Base-by-base conservation (phyloP, 1,140 invertebrate species). In the Lethrus apterus region DNA sequence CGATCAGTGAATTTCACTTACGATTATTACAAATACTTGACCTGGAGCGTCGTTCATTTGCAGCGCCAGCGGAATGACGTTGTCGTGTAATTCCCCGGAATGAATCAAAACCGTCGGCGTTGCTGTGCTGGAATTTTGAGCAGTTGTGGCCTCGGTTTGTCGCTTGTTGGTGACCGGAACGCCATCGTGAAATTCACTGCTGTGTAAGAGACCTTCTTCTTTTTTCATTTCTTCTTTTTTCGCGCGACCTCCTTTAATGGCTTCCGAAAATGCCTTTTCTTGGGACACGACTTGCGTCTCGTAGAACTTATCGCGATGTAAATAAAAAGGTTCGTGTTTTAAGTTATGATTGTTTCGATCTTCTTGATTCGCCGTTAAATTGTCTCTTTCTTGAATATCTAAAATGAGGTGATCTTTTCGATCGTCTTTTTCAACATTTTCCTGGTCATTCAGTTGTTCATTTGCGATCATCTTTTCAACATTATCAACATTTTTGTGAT, bases 21-120 rank as follows among this genome's bases (percentile, higher is more conserved):
- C 63, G 56, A 66, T 66, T 51, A 66, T 66, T 54, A 66, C 57
- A 66, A 57, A 66, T 66, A 66, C 63, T 66, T 63, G 63, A 66
- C 63, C 63, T 66, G 63, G 57, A 41, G 33, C 48, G 35, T 55
- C 45, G 31, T 52, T 54, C 40, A 54, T 50, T 14, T 54, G 48
- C 23, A 50, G 45, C n/a, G 43, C 44, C 34, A 54, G 14, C n/a
- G 52, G 52, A 10, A 57, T 41, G 8, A 54, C 36, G 17, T 42
- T 52, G 32, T 59, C 57, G 40, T 57, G 51, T 14, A 59, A 48
- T 45, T 59, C 57, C 21, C 55, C 50, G 11, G 57, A 53, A 43
- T 59, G 50, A 38, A 47, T 42, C 29, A 38, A 21, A 38, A 38
- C 35, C 14, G 35, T 38, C 1, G 35, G 24, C 10, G 35, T 21